Evolutionary conservation across 2,888 invertebrate genomes (phyloP).

Genomic region (Azorinus chamasolen): DNA sequence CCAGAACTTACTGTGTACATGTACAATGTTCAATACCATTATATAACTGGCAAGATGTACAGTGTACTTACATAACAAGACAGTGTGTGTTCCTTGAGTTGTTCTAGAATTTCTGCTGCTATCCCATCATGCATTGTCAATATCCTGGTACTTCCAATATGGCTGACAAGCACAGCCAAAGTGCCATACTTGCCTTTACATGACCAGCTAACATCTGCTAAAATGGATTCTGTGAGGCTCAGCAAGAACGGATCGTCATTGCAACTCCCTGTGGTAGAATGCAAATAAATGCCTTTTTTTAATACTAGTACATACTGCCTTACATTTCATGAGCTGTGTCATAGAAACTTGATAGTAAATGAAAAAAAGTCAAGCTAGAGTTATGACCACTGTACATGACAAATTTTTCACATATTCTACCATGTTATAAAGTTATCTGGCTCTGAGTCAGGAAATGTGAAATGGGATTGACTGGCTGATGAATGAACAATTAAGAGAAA

Average conservation of each 20-base stretch:
- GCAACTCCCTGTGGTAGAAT: background rate
- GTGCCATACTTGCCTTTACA: conserved; percentile 85
- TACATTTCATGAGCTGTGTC: no score
- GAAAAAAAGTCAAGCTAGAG: no score
- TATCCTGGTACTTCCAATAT: conserved; percentile 85
- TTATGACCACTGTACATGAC: no score
- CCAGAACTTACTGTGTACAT: no score
- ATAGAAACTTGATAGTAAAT: no score
- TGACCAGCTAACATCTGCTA: conserved; percentile 81
- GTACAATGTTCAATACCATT: no score
- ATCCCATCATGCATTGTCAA: conserved; percentile 85
- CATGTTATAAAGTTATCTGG: no score
- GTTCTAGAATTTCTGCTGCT: conserved; percentile 84
- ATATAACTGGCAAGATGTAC: no score
- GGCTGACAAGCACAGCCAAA: conserved; percentile 85
- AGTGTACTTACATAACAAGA: conserved; percentile 86
- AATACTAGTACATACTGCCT: background rate
- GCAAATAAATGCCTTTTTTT: background rate
- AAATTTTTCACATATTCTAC: no score
- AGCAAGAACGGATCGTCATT: conserved; percentile 72
- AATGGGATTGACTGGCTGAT: no score
- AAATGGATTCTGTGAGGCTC: conserved; percentile 64
- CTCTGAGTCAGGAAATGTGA: no score
- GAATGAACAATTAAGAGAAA: no score
- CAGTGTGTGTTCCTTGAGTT: conserved; percentile 85